A percentile compares a stretch with the other conserved stretches of the same genome.
Conservation (phyloP, 53 echinoderm and acorn worm species). For the Actinopyga echinites region DNA sequence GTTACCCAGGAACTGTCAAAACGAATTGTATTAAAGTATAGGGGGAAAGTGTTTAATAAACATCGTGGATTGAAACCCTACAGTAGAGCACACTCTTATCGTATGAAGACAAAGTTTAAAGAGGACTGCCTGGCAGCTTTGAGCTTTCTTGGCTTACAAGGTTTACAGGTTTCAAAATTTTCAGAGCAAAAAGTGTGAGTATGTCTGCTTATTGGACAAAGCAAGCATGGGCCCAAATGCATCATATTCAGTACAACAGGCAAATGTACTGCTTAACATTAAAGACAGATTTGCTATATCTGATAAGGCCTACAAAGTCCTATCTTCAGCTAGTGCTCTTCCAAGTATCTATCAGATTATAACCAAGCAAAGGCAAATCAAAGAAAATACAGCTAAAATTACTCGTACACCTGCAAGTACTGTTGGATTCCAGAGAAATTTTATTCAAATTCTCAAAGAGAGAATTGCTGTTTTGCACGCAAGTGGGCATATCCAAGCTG, state of each 20-base stretch:
- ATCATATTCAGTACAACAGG: slow-evolving; percentile 14
- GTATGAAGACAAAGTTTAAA: neutral
- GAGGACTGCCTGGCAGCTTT: neutral
- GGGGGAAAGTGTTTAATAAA: neutral
- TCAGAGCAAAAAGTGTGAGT: neutral
- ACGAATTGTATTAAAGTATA: neutral
- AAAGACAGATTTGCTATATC: slow-evolving; percentile 35
- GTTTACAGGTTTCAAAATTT: neutral
- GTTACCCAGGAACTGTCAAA: neutral
- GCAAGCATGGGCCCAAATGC: neutral
- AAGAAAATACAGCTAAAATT: neutral
- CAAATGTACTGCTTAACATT: slow-evolving; percentile 24
- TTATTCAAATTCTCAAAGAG: neutral
- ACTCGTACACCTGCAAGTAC: slow-evolving; percentile 16
- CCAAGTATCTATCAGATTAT: slow-evolving; percentile 35
- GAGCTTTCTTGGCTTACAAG: neutral
- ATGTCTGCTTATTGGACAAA: neutral
- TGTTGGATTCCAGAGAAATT: slow-evolving; percentile 2
- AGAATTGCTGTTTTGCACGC: neutral
- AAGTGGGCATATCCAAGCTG: neutral
- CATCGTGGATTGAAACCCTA: slow-evolving; percentile 3
- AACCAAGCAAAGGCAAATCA: slow-evolving; percentile 13
- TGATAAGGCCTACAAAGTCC: slow-evolving; percentile 30
- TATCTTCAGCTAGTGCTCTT: slow-evolving; percentile 24
- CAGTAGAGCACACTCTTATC: neutral